phyloP scores from a whole-genome alignment of 2,888 invertebrate genomes.

The Cephus spinipes region DNA sequence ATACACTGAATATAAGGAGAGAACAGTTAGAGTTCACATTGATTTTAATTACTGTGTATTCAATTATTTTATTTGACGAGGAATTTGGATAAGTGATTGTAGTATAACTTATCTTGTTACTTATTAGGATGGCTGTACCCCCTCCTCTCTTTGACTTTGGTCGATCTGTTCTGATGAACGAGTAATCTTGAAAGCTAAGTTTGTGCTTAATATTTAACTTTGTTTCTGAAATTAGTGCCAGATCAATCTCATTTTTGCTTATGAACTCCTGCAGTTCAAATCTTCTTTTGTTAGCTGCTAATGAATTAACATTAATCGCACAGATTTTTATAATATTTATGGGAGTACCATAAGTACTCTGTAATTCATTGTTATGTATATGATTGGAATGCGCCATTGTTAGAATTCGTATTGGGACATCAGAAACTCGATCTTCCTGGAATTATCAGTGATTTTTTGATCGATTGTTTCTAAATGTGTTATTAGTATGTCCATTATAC shows the following conservation, averaged over 20 bases:
- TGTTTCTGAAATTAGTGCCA: conserved; percentile 16
- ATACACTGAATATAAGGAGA: background rate
- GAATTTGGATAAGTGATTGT: background rate
- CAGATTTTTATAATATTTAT: no score
- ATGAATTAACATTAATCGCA: background rate
- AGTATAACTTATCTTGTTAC: background rate
- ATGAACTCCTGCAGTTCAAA: conserved; percentile 20
- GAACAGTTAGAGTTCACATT: background rate
- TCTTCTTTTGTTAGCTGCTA: conserved; percentile 6
- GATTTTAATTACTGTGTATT: background rate
- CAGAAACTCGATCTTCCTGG: no score
- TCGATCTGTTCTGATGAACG: conserved; percentile 18
- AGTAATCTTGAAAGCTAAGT: conserved; percentile 2
- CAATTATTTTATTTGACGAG: no score
- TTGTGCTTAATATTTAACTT: conserved; percentile 15
- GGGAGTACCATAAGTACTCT: no score
- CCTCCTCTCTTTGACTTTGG: conserved; percentile 14
- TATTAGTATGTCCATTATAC: no score
- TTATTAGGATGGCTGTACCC: conserved; percentile 19
- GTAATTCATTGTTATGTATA: no score
- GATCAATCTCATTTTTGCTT: conserved; percentile 5
- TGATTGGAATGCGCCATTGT: no score
- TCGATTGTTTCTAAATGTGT: no score
- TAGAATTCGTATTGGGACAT: no score
- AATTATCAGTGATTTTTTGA: no score